Conservation (phyloP, 2,113 vertebrate species). For the Sclerurus mexicanus region DNA sequence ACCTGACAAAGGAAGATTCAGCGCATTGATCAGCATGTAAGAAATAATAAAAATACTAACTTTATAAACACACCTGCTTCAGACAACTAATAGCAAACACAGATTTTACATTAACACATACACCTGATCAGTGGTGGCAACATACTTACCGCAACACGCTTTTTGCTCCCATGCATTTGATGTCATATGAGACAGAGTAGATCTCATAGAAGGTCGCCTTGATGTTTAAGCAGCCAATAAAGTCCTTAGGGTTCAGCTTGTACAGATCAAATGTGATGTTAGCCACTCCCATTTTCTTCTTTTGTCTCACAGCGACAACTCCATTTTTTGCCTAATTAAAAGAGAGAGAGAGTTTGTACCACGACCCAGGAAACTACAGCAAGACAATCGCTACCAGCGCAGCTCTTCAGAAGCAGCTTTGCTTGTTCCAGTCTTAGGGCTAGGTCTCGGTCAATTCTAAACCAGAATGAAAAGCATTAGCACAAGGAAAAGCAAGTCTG, state of each 20-base stretch:
- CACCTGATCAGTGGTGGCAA: not conserved
- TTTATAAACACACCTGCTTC: not conserved
- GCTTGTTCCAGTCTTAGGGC: not conserved
- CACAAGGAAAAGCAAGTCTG: not conserved
- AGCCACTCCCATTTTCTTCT: conserved; percentile 81
- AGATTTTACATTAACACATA: not conserved
- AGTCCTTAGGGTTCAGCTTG: conserved; percentile 83
- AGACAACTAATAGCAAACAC: not conserved
- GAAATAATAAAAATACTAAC: not conserved
- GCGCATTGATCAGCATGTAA: not conserved
- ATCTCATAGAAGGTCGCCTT: conserved; percentile 83
- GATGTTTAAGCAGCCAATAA: conserved; percentile 83
- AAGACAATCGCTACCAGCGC: not conserved
- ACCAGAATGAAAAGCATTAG: not conserved
- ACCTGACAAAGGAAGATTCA: not conserved
- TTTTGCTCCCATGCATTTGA: conserved; percentile 79
- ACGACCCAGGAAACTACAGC: not conserved
- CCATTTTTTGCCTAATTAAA: conserved; percentile 49
- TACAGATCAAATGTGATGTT: conserved; percentile 85
- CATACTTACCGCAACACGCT: conserved; percentile 73
- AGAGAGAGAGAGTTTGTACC: not conserved
- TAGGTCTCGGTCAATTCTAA: not conserved
- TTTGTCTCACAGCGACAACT: not conserved
- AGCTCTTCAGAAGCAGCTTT: not conserved
- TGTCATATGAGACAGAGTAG: conserved; percentile 82